Evolutionary conservation across 2,113 vertebrate species (phyloP), one percentile per base, ranked within the genome.

Genomic region (Ictalurus punctatus): DNA sequence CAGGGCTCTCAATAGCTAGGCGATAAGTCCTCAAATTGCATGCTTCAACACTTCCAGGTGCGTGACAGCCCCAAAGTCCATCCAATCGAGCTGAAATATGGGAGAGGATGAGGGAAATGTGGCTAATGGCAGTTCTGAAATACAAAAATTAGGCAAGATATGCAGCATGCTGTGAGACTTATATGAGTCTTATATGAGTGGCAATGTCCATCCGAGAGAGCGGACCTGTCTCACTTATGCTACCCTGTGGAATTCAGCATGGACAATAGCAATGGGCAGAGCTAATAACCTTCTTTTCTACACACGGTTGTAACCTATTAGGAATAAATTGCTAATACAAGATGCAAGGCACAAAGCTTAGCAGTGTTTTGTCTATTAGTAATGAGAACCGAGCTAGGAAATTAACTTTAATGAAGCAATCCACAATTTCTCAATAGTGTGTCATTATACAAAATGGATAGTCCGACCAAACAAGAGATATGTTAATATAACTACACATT

Each of bases 121-220:
- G 71, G 44, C 83, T 89, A 89, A 85, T 78, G 13, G 67, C 56
- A 81, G 76, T 14, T 69, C 80, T 87, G 82, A 59, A 91, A 79
- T 61, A 73, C 82, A 76, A 59, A 85, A 89, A 74, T 85, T 71
- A 85, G 81, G 76, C 84, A 58, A 83, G 86, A n/a, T 67, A 34
- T 84, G 56, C 37, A 83, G 76, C 88, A 87, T 83, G 76, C 88
- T 84, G 56, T 74, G 81, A 88, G 40, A 59, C 27, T 71, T 69
- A 87, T 80, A 56, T 23, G 40, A 19, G 86, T 61, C 87, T 90
- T 87, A 91, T 92, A 95, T 92, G 93, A 93, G 93, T 88, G 34
- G 71, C 91, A 93, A 94, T 92, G 92, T 93, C 93, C 92, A 93
- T 91, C 89, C 89, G 91, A 91, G 81, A 93, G 92, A 90, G 91